A percentile compares a stretch with the other conserved stretches of the same genome.
These are phyloP conservation scores for Pseudococcus longispinus DNA, from an alignment of 2,888 invertebrate genomes.

Conservation along the genomic window DNA sequence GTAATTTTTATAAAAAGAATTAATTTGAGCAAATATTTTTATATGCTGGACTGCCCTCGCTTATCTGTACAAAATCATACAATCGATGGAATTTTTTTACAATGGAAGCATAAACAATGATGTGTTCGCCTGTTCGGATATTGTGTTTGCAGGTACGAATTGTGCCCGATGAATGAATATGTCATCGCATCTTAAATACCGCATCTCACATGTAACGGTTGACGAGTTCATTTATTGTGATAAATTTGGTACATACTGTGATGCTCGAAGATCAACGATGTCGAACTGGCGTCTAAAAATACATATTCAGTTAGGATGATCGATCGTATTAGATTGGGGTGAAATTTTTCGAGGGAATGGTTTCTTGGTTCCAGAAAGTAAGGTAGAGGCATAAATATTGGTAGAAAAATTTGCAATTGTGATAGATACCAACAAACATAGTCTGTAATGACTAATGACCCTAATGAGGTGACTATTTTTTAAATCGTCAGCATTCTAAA, in stretches of 20 bases:
- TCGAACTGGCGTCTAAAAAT: neutral
- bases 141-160: neutral
- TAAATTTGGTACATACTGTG: neutral
- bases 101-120: neutral
- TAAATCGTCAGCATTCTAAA: too few relatives aligned
- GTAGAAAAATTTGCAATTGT: too few relatives aligned
- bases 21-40: conserved; percentile 21
- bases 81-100: conserved; percentile 30
- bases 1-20: neutral
- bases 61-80: neutral
- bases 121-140: neutral
- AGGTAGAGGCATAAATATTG: too few relatives aligned
- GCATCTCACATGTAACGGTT: neutral
- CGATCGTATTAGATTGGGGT: too few relatives aligned
- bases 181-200: neutral
- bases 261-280: neutral
- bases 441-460: too few relatives aligned
- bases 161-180: neutral
- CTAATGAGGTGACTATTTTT: too few relatives aligned
- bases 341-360: too few relatives aligned
- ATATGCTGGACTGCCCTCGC: conserved; percentile 26
- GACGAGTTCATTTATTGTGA: neutral
- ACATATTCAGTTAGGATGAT: too few relatives aligned
- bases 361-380: too few relatives aligned
- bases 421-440: too few relatives aligned